Evolutionary conservation across 1,140 invertebrate species (phyloP), one percentile per base, ranked within the genome.

Genomic region (Reticulitermes speratus): DNA sequence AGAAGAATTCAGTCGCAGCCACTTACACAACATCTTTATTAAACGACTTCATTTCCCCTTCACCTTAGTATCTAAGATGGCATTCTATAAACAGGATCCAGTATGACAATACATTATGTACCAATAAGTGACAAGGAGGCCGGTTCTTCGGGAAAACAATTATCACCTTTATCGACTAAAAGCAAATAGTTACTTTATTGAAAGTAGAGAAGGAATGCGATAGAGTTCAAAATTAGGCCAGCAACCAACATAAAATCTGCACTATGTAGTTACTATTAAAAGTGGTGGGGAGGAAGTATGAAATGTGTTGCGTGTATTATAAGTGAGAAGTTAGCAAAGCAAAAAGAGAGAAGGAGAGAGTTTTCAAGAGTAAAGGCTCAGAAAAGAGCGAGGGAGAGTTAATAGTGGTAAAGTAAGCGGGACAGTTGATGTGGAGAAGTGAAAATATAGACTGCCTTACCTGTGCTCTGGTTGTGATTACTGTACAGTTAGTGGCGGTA

Each of bases 301-400:
- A 75, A 75, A 75, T 75, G 25, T 30, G 8, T 75, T 75, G 25
- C n/a, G 65, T 48, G 25, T 8, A 75, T 6, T 75, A n/a, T 19
- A n/a, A n/a, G 65, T 75, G 16, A 75, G 65, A 75, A 75, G 65
- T 30, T 14, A n/a, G 65, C n/a, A 75, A 25, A 30, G 65, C 25
- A 75, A 75, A 65, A 12, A 30, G 65, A 75, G 65, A 75, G 65
- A 75, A 75, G n/a, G n/a, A 75, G 65, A 75, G 65, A 75, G 65
- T 75, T 75, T 75, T 30, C 11, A 14, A 75, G 65, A 75, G 65
- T 75, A n/a, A 11, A 16, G 65, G 19, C 9, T 48, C 52, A 75
- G 25, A 75, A 25, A n/a, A 75, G 9, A 75, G 65, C 65, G n/a
- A 30, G 65, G 65, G 65, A 30, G 65, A 75, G 65, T 75, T 75